These are phyloP conservation scores for Muricea muricata DNA, from an alignment of 92 coral and sea anemone genomes.

Conservation along the genomic window DNA sequence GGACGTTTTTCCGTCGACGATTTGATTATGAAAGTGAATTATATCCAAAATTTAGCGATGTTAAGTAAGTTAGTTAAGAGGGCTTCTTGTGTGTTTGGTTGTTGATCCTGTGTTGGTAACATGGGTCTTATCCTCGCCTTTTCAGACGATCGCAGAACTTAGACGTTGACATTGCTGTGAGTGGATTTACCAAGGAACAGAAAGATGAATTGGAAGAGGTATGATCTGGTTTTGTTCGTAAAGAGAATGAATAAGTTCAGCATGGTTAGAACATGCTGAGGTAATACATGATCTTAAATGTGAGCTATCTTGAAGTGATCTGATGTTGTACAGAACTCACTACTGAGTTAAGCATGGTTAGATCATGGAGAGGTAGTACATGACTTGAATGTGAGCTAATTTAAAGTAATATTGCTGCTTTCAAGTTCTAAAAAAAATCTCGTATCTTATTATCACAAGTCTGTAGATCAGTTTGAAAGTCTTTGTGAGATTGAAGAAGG, in stretches of 20 bases:
- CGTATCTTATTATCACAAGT: not conserved
- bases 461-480: conserved; percentile 42
- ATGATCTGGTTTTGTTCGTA: not conserved
- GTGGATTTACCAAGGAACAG: conserved; percentile 96
- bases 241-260: not conserved
- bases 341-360: too few species aligned
- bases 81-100: too few species aligned
- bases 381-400: too few species aligned
- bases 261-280: conserved; percentile 1
- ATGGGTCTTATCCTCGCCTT: not conserved
- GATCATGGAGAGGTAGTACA: too few species aligned
- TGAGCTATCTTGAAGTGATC: not conserved
- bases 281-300: not conserved
- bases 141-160: conserved; percentile 82
- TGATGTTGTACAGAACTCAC: conserved; percentile 5
- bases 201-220: conserved; percentile 90
- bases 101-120: too few species aligned
- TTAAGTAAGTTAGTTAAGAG: conserved; percentile 68
- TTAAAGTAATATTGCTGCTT: too few species aligned
- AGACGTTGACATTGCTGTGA: conserved; percentile 91
- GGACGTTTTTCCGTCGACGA: conserved; percentile 86
- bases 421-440: not conserved
- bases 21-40: conserved; percentile 89
- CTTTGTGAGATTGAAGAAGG: conserved; percentile 46
- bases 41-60: conserved; percentile 85